Evolutionary conservation across 2,888 invertebrate species (phyloP).

Genomic region (Aspidapion aeneum): DNA sequence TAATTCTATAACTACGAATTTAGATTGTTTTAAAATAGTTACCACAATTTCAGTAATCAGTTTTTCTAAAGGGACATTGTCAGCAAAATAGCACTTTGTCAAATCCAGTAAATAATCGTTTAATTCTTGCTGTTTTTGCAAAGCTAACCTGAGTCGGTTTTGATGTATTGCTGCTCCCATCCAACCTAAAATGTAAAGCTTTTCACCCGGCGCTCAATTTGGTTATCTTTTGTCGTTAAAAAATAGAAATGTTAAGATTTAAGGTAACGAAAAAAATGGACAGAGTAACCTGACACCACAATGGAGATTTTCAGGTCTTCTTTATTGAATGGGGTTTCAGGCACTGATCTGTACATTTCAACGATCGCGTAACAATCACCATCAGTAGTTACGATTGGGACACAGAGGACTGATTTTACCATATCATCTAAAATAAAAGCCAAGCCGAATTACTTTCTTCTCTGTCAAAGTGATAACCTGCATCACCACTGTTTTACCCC

Average conservation of each 20-base stretch:
- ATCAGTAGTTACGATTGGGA: conserved; percentile 58
- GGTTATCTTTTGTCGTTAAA: too few species aligned
- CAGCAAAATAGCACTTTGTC: conserved; percentile 53
- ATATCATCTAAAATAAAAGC: conserved; percentile 47
- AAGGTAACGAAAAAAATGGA: too few species aligned
- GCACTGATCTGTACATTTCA: conserved; percentile 53
- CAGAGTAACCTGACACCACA: conserved; percentile 41
- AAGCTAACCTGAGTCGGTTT: conserved; percentile 41
- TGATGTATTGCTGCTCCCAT: conserved; percentile 49
- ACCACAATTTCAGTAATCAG: conserved; percentile 61
- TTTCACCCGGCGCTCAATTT: too few species aligned
- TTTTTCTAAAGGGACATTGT: conserved; percentile 54
- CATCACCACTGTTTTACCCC: too few species aligned
- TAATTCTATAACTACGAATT: too few species aligned
- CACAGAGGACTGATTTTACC: conserved; percentile 56
- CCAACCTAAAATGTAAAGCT: conserved; percentile 41
- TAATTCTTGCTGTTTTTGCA: conserved; percentile 46
- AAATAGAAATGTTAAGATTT: too few species aligned
- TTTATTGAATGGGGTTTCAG: conserved; percentile 37
- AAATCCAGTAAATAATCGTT: conserved; percentile 46
- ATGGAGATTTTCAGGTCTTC: conserved; percentile 43
- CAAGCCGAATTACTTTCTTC: too few species aligned
- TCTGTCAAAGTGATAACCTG: too few species aligned
- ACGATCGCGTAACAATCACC: conserved; percentile 58
- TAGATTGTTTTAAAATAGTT: too few species aligned